Conservation (phyloP, 2,797 vertebrate genomes). For the Thripadectes ignobilis region DNA sequence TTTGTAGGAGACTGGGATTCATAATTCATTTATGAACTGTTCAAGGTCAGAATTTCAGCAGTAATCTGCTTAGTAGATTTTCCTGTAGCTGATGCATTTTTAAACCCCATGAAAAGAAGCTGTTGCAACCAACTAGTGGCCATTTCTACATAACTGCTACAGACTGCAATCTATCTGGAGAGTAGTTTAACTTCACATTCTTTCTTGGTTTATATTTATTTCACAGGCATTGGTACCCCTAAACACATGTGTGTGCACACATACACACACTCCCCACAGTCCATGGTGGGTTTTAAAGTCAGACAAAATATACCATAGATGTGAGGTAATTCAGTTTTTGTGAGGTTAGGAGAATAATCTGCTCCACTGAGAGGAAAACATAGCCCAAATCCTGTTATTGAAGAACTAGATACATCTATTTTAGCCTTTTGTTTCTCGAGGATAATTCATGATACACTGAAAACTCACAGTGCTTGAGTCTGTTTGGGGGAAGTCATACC, state of each 20-base stretch:
- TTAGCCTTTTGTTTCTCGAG: neutral
- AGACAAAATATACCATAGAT: neutral
- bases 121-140: neutral
- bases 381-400: neutral
- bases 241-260: fast-evolving
- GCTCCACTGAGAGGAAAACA: neutral
- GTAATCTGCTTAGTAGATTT: neutral
- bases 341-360: neutral
- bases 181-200: neutral
- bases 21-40: neutral
- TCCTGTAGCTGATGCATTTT: neutral
- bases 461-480: neutral
- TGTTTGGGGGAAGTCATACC: neutral
- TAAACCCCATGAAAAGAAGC: neutral
- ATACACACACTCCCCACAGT: neutral
- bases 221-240: neutral
- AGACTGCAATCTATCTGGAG: neutral
- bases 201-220: neutral
- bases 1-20: neutral
- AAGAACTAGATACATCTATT: neutral
- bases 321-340: neutral
- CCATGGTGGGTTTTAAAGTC: neutral
- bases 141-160: neutral
- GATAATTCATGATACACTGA: neutral
- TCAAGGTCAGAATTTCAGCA: neutral